A percentile compares a stretch with the other conserved stretches of the same genome.
Evolutionary conservation across 1,140 invertebrate species (phyloP).

Genomic region (Diprion similis): DNA sequence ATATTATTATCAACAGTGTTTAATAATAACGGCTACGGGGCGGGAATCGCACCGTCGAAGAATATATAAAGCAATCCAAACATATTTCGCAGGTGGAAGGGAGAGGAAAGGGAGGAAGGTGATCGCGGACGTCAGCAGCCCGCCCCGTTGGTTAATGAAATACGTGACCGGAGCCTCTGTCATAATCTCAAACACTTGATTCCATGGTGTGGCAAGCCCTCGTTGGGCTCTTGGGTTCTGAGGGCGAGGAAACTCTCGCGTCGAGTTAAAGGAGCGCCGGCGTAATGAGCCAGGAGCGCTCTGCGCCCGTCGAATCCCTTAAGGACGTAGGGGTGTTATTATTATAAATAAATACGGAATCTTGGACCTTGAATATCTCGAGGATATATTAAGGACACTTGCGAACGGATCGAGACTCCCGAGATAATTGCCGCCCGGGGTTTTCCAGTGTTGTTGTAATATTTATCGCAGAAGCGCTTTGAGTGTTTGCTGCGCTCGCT

Average conservation of each 20-base stretch:
- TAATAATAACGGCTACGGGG: no score
- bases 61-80: conserved; percentile 49
- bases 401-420: not conserved
- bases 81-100: conserved; percentile 48
- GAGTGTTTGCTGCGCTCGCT: no score
- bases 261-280: not conserved
- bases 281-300: not conserved
- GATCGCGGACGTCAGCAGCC: not conserved
- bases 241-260: not conserved
- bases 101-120: not conserved
- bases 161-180: conserved; percentile 60
- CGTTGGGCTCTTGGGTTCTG: not conserved
- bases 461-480: no score
- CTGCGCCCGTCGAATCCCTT: no score
- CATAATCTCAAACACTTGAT: conserved; percentile 63
- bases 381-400: no score
- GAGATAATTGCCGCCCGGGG: not conserved
- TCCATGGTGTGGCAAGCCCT: conserved; percentile 36
- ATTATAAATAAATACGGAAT: no score
- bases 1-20: no score
- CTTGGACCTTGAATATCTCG: no score
- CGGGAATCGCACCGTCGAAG: no score
- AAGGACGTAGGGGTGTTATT: no score
- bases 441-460: no score
- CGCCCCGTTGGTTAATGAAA: conserved; percentile 57